Conservation (phyloP, 2,888 invertebrate genomes). For the Trachelus iudaicus region DNA sequence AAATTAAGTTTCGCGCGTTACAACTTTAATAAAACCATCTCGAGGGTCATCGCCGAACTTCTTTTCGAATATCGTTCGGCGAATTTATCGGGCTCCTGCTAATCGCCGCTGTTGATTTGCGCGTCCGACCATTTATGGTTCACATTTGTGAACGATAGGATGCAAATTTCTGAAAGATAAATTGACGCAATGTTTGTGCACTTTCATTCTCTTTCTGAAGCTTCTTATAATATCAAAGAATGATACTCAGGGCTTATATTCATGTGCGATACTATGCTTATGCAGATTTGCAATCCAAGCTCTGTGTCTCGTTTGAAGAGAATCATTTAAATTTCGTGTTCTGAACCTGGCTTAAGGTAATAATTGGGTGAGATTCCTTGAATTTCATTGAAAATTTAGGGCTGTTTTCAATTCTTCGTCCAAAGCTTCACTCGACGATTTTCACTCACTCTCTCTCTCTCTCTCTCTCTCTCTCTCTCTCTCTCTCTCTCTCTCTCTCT, state of each 20-base stretch:
- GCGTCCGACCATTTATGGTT: background rate
- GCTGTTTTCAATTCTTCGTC: background rate
- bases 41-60: background rate
- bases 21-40: slow-evolving; percentile 30
- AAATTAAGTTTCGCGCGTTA: slow-evolving; percentile 52
- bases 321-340: background rate
- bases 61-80: background rate
- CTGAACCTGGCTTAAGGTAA: background rate
- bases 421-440: slow-evolving; percentile 6
- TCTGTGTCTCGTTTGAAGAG: background rate
- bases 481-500: background rate
- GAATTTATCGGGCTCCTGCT: background rate
- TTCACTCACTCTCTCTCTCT: background rate
- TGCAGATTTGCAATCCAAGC: background rate
- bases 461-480: slow-evolving; percentile 5
- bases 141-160: background rate
- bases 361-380: background rate
- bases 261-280: background rate
- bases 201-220: background rate
- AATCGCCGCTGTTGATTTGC: background rate
- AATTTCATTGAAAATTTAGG: background rate
- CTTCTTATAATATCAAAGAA: background rate
- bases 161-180: too few species aligned
- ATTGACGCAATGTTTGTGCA: background rate
- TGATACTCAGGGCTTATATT: background rate